Conservation (phyloP, 2,888 invertebrate species). For the Tromatobia lineatoria region DNA sequence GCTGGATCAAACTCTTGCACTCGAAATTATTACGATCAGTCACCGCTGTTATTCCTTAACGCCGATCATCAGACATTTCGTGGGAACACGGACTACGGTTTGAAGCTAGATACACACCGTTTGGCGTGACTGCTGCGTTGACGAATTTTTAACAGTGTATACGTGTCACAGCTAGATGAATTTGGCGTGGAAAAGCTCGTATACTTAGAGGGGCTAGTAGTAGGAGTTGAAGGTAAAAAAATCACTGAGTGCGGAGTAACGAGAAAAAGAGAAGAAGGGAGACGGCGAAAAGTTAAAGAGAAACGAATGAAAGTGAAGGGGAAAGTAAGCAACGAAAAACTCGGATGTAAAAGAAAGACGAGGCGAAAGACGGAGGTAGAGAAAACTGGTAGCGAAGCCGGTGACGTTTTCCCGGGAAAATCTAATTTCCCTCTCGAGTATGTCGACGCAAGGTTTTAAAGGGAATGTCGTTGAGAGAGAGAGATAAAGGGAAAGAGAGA, state of each 20-base stretch:
- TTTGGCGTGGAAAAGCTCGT: background rate
- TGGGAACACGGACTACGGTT: too few relatives aligned
- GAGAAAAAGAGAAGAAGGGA: constrained; percentile 18
- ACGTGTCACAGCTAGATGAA: background rate
- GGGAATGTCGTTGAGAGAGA: constrained; percentile 63
- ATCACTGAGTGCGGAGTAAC: constrained; percentile 36
- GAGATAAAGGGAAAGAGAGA: constrained; percentile 19
- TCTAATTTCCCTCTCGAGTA: constrained; percentile 79
- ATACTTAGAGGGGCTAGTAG: background rate
- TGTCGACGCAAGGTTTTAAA: constrained; percentile 67
- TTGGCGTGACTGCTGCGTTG: too few relatives aligned
- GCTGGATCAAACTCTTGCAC: too few relatives aligned
- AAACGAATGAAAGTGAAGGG: constrained; percentile 48
- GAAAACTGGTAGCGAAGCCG: constrained; percentile 33
- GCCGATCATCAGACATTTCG: too few relatives aligned
- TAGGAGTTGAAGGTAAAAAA: constrained; percentile 20
- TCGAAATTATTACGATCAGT: too few relatives aligned
- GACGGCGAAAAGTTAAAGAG: constrained; percentile 48
- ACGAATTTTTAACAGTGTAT: background rate
- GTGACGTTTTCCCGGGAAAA: constrained; percentile 78
- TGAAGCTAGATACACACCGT: too few relatives aligned
- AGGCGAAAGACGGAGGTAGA: background rate
- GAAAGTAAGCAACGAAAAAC: constrained; percentile 30
- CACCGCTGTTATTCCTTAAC: too few relatives aligned
- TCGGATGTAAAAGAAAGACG: background rate